A percentile compares a stretch with the other conserved stretches of the same genome.
These are phyloP conservation scores for Gila robusta DNA, from an alignment of 2,797 vertebrate genomes.

Conservation along the genomic window DNA sequence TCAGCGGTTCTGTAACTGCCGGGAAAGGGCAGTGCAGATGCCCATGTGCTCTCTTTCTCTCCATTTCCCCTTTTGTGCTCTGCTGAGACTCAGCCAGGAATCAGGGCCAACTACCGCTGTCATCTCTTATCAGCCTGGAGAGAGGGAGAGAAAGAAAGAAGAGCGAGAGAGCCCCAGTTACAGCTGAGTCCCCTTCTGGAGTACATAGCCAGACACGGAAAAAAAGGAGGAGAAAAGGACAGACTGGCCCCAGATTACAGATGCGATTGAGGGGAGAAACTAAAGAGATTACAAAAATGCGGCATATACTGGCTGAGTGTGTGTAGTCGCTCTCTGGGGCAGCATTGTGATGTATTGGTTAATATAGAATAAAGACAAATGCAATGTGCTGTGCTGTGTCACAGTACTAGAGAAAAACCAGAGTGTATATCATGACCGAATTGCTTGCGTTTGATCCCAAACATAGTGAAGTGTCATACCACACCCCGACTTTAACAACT, in stretches of 20 bases:
- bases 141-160: constrained; percentile 62
- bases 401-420: not conserved
- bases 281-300: constrained; percentile 44
- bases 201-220: constrained; percentile 45
- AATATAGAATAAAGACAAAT: constrained; percentile 49
- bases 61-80: constrained; percentile 25
- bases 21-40: constrained; percentile 71
- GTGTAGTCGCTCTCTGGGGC: not conserved
- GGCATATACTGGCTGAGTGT: not conserved
- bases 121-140: constrained; percentile 68
- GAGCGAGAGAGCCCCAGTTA: constrained; percentile 57
- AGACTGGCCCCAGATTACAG: constrained; percentile 58
- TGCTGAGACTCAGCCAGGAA: constrained; percentile 47
- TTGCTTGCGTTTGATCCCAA: constrained; percentile 64
- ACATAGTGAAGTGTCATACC: constrained; percentile 64
- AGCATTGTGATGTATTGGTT: not conserved
- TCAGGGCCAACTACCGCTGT: constrained; percentile 69
- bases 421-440: constrained; percentile 58
- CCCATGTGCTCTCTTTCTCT: constrained; percentile 20
- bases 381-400: constrained; percentile 14
- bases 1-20: constrained; percentile 66
- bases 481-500: constrained; percentile 63
- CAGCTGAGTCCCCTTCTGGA: constrained; percentile 64
- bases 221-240: constrained; percentile 34
- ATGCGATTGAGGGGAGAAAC: constrained; percentile 58